Base-by-base conservation (phyloP, 2,797 vertebrate genomes). In the Amphiprion clarkii region DNA sequence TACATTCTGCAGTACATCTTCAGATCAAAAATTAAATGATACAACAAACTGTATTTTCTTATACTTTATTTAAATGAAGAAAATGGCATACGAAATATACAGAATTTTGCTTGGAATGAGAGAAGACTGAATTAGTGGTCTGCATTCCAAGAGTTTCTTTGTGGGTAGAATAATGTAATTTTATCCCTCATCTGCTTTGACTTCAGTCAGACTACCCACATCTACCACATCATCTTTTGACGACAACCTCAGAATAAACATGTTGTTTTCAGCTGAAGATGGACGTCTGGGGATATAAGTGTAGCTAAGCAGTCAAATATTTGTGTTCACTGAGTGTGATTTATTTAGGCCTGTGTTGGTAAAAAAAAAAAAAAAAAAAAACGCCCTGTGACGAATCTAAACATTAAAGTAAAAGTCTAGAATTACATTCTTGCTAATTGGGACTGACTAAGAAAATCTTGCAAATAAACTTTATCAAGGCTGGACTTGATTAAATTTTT, bases 281-380 rank as follows among this genome's bases (percentile, higher is more conserved):
- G 40, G 13, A 49, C 5, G 1, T 13, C 6, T 29, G 17, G 36
- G 19, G 4, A 1, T 36, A 12, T 7, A 19, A 14, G 21, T 54
- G 51, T 61, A 29, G 48, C n/a, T 11, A 13, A 7, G 40, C 27
- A 13, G 14, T 48, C 21, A 53, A 27, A 7, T n/a, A 17, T 6
- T 60, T 23, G 55, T 40, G 36, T 48, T 17, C 14, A 16, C 14
- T 48, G 17, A 48, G 46, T 65, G 17, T 56, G 19, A 76, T 56
- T 64, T 61, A 58, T 62, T 62, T 13, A 69, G 51, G 55, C 23
- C 55, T 67, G 33, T 21, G 14, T 21, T 56, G 39, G 31, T 29
- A 66, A 56, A 29, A 51, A 21, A n/a, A n/a, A n/a, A n/a, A n/a
- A n/a, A n/a, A n/a, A n/a, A n/a, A n/a, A n/a, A 48, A 16, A 31